Evolutionary conservation across 2,113 vertebrate species (phyloP), one percentile per base, ranked within the genome.

Genomic region (Bubo bubo): DNA sequence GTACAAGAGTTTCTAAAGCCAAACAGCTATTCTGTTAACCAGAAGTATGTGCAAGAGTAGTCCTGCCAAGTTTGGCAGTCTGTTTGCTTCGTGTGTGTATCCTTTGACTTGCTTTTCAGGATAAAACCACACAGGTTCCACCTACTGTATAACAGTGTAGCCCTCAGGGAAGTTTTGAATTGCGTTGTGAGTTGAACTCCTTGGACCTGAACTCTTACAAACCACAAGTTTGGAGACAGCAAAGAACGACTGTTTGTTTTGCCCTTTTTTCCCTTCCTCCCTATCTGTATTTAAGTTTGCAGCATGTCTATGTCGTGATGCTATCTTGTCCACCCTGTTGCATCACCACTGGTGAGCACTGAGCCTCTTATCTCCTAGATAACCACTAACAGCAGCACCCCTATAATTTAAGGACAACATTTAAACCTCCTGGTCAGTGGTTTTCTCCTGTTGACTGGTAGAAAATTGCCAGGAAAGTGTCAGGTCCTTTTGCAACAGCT

Each of bases 41-140:
- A 45, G 64, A 47, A 55, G 9, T 39, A 41, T 26, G 30, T 79
- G 77, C 43, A 53, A 47, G 34, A 52, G 10, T 10, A 60, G 53
- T 43, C 30, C 35, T 90, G 80, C 66, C 49, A 62, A 15, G 14
- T 49, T 21, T 35, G 64, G 12, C 47, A 41, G 35, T 53, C 2
- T 59, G 10, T 68, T 87, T 82, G 21, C 49, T 82, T 52, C 2
- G 1, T 39, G 21, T 49, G 9, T 58, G 14, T 49, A 20, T 68
- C 49, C 41, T 63, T 85, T 41, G 52, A 60, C 70, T 89, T 71
- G 26, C 87, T 96, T 72, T 95, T 62, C 85, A 90, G 81, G 84
- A 37, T 67, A 60, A 96, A 96, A 86, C 77, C 90, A 60, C 87
- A 79, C 10, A 12, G 74, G 34, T 94, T 79, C 28, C 62, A 90